Evolutionary conservation across 2,888 invertebrate genomes (phyloP), one percentile per base, ranked within the genome.

Genomic region (Zaprionus lineosus): DNA sequence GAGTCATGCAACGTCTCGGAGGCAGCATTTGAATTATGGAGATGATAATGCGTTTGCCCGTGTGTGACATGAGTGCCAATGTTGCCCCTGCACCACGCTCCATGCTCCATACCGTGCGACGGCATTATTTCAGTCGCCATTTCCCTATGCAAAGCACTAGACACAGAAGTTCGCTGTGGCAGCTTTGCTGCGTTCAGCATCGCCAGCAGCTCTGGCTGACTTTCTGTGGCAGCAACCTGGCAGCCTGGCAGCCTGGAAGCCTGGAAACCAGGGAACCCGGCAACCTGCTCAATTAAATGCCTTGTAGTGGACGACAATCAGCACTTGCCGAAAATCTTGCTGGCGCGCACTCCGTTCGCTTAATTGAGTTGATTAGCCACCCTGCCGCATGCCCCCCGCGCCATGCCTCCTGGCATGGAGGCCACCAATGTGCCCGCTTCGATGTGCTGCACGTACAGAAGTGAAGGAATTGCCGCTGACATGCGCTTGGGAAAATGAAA

Each of bases 331-430:
- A 65, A 65, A 56, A 56, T 28, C 39, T 19, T 44, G 36, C 31
- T 31, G 40, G 83, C 77, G 77, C 79, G 73, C 83, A 70, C 67
- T 69, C 64, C 47, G 56, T 51, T 60, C 40, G 74, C 74, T 82
- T 86, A 86, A 82, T 82, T 82, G 82, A 86, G 86, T 83, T 82
- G 81, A 82, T 82, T 79, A 84, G 84, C 50, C 60, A 55, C 46
- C 37, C 51, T 41, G 24, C 33, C 34, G n/a, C n/a, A n/a, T n/a
- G n/a, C 44, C 50, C 33, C 11, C 24, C 34, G 26, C 36, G 11
- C 15, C 26, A 18, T 15, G 8, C 24, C 28, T 9, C 18, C 2
- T 41, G 26, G 9, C 34, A 7, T 34, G 2, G 19, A 8, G 9
- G 16, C 43, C 11, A 16, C 39, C 28, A n/a, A 18, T 6, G 11